phyloP scores from a whole-genome alignment of 2,113 vertebrate genomes.

The Crotalus horridus region DNA sequence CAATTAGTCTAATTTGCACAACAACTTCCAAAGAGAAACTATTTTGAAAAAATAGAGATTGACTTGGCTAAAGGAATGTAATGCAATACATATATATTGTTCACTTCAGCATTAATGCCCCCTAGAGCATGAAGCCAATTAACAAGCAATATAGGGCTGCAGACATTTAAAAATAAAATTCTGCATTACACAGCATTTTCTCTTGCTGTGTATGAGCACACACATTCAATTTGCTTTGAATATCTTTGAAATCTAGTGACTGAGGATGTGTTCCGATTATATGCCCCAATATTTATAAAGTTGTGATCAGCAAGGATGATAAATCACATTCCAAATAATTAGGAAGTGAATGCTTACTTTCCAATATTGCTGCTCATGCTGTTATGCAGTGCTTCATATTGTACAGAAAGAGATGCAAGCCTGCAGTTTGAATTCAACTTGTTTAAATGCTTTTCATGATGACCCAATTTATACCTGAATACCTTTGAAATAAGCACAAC shows the following conservation, averaged over 20 bases:
- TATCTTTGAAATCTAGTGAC: background rate
- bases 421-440: background rate
- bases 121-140: slow-evolving; percentile 61
- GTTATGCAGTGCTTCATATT: background rate
- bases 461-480: background rate
- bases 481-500: background rate
- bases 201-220: background rate
- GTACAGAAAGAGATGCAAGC: background rate
- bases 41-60: slow-evolving; percentile 47
- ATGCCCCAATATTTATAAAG: slow-evolving; percentile 24
- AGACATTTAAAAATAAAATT: slow-evolving; percentile 41
- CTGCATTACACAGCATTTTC: slow-evolving; percentile 24
- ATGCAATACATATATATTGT: slow-evolving; percentile 40
- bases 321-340: background rate
- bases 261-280: slow-evolving; percentile 19
- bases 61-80: slow-evolving; percentile 54
- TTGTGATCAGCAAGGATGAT: background rate
- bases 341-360: background rate
- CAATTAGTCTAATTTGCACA: slow-evolving; percentile 50
- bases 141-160: slow-evolving; percentile 52
- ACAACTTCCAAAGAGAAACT: slow-evolving; percentile 52
- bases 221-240: slow-evolving; percentile 12
- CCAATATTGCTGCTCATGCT: background rate
- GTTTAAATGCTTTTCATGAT: background rate
- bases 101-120: slow-evolving; percentile 51